phyloP scores from a whole-genome alignment of 2,888 invertebrate genomes.

The Agrypnus murinus region DNA sequence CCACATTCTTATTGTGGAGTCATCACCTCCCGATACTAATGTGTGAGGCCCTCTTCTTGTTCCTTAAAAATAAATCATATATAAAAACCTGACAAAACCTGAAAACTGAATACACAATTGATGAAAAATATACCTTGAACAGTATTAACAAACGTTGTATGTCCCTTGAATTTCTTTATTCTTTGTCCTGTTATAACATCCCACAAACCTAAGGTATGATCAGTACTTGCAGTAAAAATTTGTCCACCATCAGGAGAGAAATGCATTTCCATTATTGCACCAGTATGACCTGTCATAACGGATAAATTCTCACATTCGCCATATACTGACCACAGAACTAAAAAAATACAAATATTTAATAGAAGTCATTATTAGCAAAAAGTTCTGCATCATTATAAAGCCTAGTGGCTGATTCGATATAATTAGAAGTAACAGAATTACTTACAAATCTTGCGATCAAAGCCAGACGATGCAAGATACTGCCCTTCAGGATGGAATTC shows the following conservation, averaged over 20 bases:
- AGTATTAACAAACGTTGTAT: slow-evolving; percentile 84
- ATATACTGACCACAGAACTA: slow-evolving; percentile 96
- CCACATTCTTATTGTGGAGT: slow-evolving; percentile 94
- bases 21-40: slow-evolving; percentile 95
- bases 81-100: too few species aligned
- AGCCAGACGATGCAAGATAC: slow-evolving; percentile 94
- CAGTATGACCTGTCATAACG: slow-evolving; percentile 94
- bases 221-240: slow-evolving; percentile 94
- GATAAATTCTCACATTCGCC: slow-evolving; percentile 98
- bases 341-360: slow-evolving; percentile 66
- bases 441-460: slow-evolving; percentile 96
- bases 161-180: slow-evolving; percentile 92
- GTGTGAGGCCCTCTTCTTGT: slow-evolving; percentile 93
- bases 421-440: too few species aligned
- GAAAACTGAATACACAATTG: too few species aligned
- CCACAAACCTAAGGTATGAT: slow-evolving; percentile 96
- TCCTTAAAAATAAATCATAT: slow-evolving; percentile 69
- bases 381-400: background rate
- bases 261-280: slow-evolving; percentile 95
- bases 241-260: slow-evolving; percentile 90
- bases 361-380: background rate
- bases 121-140: slow-evolving; percentile 77
- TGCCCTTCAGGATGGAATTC: slow-evolving; percentile 98
- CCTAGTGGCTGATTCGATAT: too few species aligned
- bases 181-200: slow-evolving; percentile 92